A percentile compares a stretch with the other conserved stretches of the same genome.
phyloP scores from a whole-genome alignment of 2,888 invertebrate species.

The Eilema sororculum region DNA sequence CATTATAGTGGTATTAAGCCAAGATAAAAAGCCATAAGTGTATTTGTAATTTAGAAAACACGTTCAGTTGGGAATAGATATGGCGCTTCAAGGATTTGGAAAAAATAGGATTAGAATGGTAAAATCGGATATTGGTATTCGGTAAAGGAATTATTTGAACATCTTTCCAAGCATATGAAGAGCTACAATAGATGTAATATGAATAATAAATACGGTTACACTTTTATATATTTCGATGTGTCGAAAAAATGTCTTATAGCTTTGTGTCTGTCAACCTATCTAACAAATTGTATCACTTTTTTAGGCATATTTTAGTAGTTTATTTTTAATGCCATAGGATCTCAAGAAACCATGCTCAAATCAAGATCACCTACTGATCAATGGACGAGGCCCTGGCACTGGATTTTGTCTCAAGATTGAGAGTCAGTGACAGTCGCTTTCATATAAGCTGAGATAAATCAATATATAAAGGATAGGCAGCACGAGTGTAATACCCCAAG shows the following conservation, averaged over 20 bases:
- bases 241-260: not conserved
- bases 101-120: not conserved
- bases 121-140: not conserved
- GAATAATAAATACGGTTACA: conserved; percentile 4
- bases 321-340: no score
- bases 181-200: not conserved
- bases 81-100: conserved; percentile 1
- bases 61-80: not conserved
- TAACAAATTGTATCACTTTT: no score
- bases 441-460: no score
- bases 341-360: no score
- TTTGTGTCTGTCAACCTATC: not conserved
- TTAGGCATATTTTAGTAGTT: no score
- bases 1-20: not conserved
- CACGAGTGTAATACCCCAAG: no score
- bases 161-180: not conserved
- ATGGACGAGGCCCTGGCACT: no score
- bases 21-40: not conserved
- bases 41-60: not conserved
- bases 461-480: no score
- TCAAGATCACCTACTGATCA: no score
- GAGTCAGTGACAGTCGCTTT: no score
- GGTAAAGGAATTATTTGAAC: not conserved
- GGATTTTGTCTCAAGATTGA: no score
- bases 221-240: not conserved